A percentile compares a stretch with the other conserved stretches of the same genome.
phyloP scores from a whole-genome alignment of 1,140 invertebrate genomes.

The Oppia nitens region DNA sequence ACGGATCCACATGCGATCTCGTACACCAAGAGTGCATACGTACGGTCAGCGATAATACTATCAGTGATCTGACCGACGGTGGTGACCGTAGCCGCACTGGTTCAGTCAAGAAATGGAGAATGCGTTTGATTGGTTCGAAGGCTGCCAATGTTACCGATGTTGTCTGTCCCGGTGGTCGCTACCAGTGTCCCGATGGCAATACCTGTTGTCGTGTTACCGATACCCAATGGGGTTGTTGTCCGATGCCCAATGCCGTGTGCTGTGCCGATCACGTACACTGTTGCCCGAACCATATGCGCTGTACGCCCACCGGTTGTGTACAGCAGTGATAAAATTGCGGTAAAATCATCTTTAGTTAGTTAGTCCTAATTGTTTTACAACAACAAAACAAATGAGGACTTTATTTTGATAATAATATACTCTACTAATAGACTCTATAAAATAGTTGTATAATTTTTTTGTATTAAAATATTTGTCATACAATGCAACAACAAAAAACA shows the following conservation, averaged over 20 bases:
- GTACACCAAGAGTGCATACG: background rate
- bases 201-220: constrained; percentile 29
- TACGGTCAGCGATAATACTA: no score
- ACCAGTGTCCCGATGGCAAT: constrained; percentile 26
- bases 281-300: constrained; percentile 22
- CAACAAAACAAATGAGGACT: no score
- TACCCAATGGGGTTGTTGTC: constrained; percentile 30
- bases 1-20: constrained; percentile 9
- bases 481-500: no score
- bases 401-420: no score
- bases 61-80: background rate
- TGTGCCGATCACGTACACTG: constrained; percentile 23
- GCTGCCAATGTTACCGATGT: background rate
- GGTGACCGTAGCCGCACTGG: background rate
- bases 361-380: no score
- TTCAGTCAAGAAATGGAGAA: background rate
- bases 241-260: constrained; percentile 25
- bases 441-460: no score
- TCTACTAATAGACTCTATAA: no score
- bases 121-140: background rate
- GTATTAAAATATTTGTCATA: no score
- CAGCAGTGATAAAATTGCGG: no score
- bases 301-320: constrained; percentile 11
- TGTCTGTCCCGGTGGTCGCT: constrained; percentile 8
- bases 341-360: no score